Conservation (phyloP, 2,113 vertebrate species). For the Okapia johnstoni region DNA sequence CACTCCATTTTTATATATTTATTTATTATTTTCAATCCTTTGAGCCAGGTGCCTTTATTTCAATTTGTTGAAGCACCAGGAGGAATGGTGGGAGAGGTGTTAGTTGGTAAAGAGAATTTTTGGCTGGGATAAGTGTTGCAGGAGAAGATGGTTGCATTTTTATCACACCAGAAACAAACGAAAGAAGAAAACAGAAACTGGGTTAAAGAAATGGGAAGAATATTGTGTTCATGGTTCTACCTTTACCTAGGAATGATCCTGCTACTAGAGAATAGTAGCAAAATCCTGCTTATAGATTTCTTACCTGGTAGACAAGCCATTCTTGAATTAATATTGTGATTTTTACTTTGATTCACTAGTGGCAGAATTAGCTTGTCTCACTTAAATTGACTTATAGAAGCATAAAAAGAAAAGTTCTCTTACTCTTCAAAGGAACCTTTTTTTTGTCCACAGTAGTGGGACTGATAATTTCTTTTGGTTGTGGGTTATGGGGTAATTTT, state of each 20-base stretch:
- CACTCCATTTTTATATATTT: not conserved
- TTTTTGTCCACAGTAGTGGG: not conserved
- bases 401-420: not conserved
- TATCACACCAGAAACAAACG: not conserved
- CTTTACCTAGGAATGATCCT: not conserved
- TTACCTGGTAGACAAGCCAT: not conserved
- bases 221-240: not conserved
- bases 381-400: conserved; percentile 11
- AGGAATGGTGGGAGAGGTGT: not conserved
- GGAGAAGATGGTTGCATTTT: not conserved
- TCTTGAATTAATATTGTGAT: not conserved
- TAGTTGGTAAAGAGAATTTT: not conserved
- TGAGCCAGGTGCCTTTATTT: not conserved
- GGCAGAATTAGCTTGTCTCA: not conserved
- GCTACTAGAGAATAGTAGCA: not conserved
- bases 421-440: not conserved
- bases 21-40: not conserved
- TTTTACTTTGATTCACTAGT: not conserved
- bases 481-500: not conserved
- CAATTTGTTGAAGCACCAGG: not conserved
- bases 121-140: not conserved
- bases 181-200: not conserved
- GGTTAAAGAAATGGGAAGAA: not conserved
- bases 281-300: not conserved
- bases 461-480: not conserved